Evolutionary conservation across 2,888 invertebrate species (phyloP), one percentile per base, ranked within the genome.

Genomic region (Papilio demoleus): DNA sequence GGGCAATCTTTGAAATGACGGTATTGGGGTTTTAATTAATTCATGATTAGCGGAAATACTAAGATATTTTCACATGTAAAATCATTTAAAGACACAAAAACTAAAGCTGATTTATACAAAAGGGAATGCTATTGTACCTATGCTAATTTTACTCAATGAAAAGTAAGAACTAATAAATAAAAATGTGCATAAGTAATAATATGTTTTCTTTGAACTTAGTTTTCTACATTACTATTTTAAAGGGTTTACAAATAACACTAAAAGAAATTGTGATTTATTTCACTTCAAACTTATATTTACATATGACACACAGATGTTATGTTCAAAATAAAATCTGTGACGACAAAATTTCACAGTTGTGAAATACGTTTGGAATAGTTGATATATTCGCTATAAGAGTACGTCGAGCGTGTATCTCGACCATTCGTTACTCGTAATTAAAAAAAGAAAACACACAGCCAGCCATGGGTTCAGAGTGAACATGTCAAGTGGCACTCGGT

Each of bases 401-500:
- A 22, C 65, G 67, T 50, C 65, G 68, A 72, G 76, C 72, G 72
- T 71, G 68, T 74, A 70, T 70, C 70, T 65, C 70, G 71, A 71
- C 73, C 66, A 72, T 70, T 74, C 73, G 77, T 75, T 78, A 79
- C 77, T 76, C 65, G 61, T 62, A 66, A 56, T 62, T 69, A 71
- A 80, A 79, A 82, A 83, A 80, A 81, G 82, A 83, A 81, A 77
- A 80, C 76, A 80, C 77, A 75, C 78, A 77, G 77, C 80, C 78
- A 77, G 77, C 79, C 79, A 77, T 78, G 77, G 79, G 73, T 73
- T 74, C 73, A 76, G 74, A 75, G 80, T 80, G 79, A 76, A 80
- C 81, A 85, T 82, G 84, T 87, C 85, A 84, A 88, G 88, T 74
- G 81, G 76, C 82, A 78, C 84, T 85, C 76, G 79, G 76, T 75